Base-by-base conservation (phyloP, 2,888 invertebrate species). In the Helicoverpa assulta region DNA sequence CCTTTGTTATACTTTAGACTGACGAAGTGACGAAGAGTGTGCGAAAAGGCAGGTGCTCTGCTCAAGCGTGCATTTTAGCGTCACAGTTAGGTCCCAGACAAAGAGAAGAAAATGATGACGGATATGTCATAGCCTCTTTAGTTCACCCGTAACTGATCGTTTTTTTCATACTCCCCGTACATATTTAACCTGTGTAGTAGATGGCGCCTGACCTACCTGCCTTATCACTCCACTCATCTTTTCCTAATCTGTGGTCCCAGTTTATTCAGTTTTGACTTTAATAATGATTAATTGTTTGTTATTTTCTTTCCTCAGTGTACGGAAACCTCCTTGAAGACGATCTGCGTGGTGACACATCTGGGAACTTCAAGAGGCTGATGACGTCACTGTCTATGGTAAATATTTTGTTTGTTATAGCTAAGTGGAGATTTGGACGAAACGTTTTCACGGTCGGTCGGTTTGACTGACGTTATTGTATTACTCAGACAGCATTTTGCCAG, bases 341-440 rank as follows among this genome's bases (percentile, higher is more conserved):
- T 89, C 93, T 99, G 33, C 96, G 96, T 76, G 97, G 97, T 60
- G 99, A 99, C 90, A 99, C 99, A 2, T 98, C 98, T 58, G 99
- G 99, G 16, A 97, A 97, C 88, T 99, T 99, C 95, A 98, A 98
- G 91, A 97, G 99, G 65, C 96, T 99, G 53, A 97, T 99, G 95
- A 97, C 98, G 29, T 98, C 99, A 37, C 92, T 99, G 18, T 97
- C 97, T 86, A 97, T 97, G 89, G 97, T 97, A 88, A 94, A 94
- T 88, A 62, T 60, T 16, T 18, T 14, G 8, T 37, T 59, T 54
- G 5, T 50, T 71, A 19, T 19, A 51, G 16, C 12, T 37, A 37
- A 19, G 16, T 14, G 50, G 19, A 60, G 16, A 12, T n/a, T 40
- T 14, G 18, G 14, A 60, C n/a, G 16, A 40, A 37, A 56, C 26